Evolutionary conservation across 2,888 invertebrate species (phyloP).

Genomic region (Campoletis raptor): DNA sequence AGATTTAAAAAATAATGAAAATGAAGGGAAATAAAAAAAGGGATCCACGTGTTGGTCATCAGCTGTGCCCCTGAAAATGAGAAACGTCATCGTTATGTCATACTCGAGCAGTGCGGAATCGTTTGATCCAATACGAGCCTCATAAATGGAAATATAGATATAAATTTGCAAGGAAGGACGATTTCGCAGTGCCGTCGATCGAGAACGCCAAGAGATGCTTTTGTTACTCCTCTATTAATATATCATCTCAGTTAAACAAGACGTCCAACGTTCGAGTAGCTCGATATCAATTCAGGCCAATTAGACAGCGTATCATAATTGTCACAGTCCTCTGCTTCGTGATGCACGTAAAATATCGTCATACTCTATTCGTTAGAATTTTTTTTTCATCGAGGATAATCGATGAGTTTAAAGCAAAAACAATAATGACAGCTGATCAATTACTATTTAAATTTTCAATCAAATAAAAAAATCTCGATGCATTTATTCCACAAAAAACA

Average conservation of each 20-base stretch:
- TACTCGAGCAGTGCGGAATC: slow-evolving; percentile 35
- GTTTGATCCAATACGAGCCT: slow-evolving; percentile 51
- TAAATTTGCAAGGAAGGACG: slow-evolving; percentile 16
- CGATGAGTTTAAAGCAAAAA: background rate
- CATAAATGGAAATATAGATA: background rate
- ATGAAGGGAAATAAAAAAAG: background rate
- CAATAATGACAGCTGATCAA: background rate
- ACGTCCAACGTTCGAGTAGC: slow-evolving; percentile 58
- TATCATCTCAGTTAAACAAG: slow-evolving; percentile 51
- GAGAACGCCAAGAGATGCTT: slow-evolving; percentile 15
- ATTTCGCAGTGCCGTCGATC: slow-evolving; percentile 36
- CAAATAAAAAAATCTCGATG: background rate
- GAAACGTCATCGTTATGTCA: slow-evolving; percentile 41
- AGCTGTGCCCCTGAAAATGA: slow-evolving; percentile 22
- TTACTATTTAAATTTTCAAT: background rate
- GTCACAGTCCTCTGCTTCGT: slow-evolving; percentile 68
- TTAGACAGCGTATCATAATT: slow-evolving; percentile 82
- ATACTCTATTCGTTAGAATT: background rate
- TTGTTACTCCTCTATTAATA: slow-evolving; percentile 50
- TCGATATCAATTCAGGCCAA: slow-evolving; percentile 83
- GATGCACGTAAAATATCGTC: slow-evolving; percentile 4
- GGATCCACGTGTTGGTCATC: slow-evolving; percentile 24
- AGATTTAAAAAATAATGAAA: background rate
- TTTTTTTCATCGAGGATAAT: background rate
- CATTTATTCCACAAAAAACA: background rate